Conservation (phyloP, 2,797 vertebrate genomes). For the Graptemys geographica region DNA sequence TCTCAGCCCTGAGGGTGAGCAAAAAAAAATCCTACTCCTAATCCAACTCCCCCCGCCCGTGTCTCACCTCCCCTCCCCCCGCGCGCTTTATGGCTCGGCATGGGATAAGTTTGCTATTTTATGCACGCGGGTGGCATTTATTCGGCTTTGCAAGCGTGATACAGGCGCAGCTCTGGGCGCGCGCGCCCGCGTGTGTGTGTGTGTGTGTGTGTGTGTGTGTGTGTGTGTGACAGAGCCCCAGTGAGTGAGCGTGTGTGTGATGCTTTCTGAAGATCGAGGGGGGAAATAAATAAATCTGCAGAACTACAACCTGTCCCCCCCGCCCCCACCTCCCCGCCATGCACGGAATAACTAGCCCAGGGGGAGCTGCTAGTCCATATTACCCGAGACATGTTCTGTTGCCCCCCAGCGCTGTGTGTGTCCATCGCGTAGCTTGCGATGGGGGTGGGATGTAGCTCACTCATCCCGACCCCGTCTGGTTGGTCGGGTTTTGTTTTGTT, state of each 20-base stretch:
- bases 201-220: background rate
- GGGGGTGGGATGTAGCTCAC: too few species aligned
- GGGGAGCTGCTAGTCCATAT: too few species aligned
- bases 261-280: background rate
- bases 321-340: too few species aligned
- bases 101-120: background rate
- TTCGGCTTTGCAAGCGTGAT: background rate
- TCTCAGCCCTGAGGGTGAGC: constrained; percentile 96
- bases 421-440: too few species aligned
- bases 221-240: background rate
- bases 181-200: background rate
- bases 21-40: background rate
- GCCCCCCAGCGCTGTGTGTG: too few species aligned
- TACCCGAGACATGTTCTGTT: too few species aligned
- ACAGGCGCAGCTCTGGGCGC: background rate
- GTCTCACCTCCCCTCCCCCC: too few species aligned
- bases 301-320: too few species aligned
- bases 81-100: background rate
- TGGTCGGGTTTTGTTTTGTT: too few species aligned
- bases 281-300: too few species aligned
- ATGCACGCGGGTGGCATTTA: background rate
- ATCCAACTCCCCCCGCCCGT: background rate
- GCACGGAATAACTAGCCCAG: too few species aligned
- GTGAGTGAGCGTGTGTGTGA: background rate
- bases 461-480: too few species aligned